These are phyloP conservation scores for Temnothorax rugatulus DNA, from an alignment of 2,888 invertebrate genomes.

Conservation along the genomic window DNA sequence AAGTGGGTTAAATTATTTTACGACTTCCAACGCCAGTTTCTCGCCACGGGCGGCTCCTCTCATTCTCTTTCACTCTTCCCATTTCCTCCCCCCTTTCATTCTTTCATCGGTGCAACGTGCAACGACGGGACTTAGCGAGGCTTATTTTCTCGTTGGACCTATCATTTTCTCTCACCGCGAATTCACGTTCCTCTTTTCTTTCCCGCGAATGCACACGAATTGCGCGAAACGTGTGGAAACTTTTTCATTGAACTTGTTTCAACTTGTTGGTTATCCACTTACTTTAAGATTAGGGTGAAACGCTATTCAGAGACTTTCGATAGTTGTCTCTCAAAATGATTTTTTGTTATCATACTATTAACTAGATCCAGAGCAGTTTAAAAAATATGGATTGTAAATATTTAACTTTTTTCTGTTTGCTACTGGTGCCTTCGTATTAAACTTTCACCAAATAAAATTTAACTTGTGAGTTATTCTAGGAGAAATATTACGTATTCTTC, in stretches of 20 bases:
- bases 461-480: background rate
- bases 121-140: slow-evolving; percentile 45
- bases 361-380: background rate
- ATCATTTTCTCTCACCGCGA: slow-evolving; percentile 16
- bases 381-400: background rate
- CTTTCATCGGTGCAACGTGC: slow-evolving; percentile 32
- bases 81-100: slow-evolving; percentile 28
- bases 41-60: slow-evolving; percentile 55
- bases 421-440: background rate
- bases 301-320: background rate
- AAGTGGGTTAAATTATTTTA: slow-evolving; percentile 86
- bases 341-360: background rate
- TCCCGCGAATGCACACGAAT: background rate
- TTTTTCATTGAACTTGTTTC: background rate
- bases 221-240: background rate
- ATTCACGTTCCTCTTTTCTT: background rate
- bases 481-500: background rate
- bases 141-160: slow-evolving; percentile 44
- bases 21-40: slow-evolving; percentile 75
- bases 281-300: background rate
- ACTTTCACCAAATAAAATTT: background rate
- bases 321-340: background rate
- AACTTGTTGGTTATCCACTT: background rate
- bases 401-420: background rate
- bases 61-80: slow-evolving; percentile 22